Evolutionary conservation across 2,113 vertebrate genomes (phyloP).

Genomic region (Cyprinodon tularosa): DNA sequence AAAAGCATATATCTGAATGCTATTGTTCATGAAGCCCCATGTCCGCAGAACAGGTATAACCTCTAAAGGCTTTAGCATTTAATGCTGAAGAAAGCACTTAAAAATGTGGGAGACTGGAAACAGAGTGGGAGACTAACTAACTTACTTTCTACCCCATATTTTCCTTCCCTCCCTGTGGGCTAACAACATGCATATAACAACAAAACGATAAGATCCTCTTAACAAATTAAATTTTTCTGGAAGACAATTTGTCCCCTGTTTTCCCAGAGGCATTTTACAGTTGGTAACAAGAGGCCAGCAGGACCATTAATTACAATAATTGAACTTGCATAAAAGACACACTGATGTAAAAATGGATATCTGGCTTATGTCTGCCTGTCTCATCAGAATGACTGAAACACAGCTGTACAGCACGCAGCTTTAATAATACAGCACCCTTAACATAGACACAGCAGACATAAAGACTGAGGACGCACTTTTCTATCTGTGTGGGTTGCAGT

Average conservation of each 20-base stretch:
- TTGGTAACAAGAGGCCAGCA: conserved; percentile 55
- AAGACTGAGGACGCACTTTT: conserved; percentile 6
- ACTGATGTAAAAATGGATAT: conserved; percentile 66
- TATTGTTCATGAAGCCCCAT: conserved; percentile 27
- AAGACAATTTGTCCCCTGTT: conserved; percentile 43
- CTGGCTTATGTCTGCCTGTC: conserved; percentile 62
- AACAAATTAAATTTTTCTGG: conserved; percentile 54
- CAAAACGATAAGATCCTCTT: conserved; percentile 46
- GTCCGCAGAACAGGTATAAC: conserved; percentile 60
- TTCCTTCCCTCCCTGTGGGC: conserved; percentile 2
- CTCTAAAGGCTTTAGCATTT: conserved; percentile 62
- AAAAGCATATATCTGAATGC: background rate
- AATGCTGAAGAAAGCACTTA: conserved; percentile 62
- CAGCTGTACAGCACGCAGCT: conserved; percentile 47
- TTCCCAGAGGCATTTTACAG: conserved; percentile 55
- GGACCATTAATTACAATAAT: conserved; percentile 66
- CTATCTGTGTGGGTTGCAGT: background rate
- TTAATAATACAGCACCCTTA: conserved; percentile 40
- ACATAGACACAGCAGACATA: conserved; percentile 18
- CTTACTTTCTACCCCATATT: conserved; percentile 8
- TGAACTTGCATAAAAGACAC: conserved; percentile 34
- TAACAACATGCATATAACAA: conserved; percentile 28
- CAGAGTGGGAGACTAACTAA: conserved; percentile 5
- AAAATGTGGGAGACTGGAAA: conserved; percentile 47
- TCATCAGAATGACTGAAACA: conserved; percentile 28